Evolutionary conservation across 2,113 vertebrate genomes (phyloP).

Genomic region (Ploceus nigricollis): DNA sequence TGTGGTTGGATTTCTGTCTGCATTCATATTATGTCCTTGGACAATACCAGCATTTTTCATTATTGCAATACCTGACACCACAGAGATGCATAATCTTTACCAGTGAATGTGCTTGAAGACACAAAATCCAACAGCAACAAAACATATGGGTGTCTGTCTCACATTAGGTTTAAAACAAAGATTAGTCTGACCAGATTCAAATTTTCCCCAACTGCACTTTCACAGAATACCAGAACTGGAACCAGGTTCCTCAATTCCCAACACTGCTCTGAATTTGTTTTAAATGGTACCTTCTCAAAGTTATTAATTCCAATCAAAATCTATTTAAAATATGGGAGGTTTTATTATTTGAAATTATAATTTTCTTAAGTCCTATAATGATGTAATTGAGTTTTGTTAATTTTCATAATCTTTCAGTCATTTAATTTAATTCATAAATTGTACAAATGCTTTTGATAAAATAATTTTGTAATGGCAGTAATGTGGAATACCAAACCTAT

Average conservation of each 20-base stretch:
- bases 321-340: accelerated
- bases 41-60: background rate
- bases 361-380: background rate
- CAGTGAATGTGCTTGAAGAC: background rate
- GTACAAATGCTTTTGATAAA: background rate
- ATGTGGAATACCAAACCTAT: background rate
- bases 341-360: background rate
- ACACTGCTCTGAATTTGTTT: background rate
- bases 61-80: background rate
- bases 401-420: background rate
- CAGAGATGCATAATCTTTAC: background rate
- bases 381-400: background rate
- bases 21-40: background rate
- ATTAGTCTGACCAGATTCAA: background rate
- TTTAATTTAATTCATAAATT: background rate
- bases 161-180: background rate
- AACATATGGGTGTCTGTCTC: background rate
- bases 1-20: background rate
- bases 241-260: background rate
- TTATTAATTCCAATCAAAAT: background rate
- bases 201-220: background rate
- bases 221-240: background rate
- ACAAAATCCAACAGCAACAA: background rate
- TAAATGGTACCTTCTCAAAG: background rate
- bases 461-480: background rate